Conservation (phyloP, 2,113 vertebrate genomes). For the Cebidichthys violaceus region DNA sequence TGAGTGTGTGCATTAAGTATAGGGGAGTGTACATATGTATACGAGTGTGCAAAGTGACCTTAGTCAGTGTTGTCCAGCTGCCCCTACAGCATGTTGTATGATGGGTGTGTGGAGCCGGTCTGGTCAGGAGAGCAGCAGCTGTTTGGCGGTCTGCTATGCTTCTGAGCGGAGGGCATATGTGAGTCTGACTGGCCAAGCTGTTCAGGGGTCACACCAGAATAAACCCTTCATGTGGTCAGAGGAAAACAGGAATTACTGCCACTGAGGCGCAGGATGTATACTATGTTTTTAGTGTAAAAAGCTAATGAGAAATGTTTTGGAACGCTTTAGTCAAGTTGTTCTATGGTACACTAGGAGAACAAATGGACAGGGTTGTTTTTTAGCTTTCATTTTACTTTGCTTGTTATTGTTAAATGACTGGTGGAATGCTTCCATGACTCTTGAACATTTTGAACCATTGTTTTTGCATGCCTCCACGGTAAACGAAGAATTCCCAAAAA, state of each 20-base stretch:
- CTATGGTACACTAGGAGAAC: not conserved
- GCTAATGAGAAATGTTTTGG: conserved; percentile 52
- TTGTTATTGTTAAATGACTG: conserved; percentile 2
- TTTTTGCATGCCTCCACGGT: too few relatives aligned
- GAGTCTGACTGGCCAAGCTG: conserved; percentile 72
- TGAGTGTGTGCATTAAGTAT: conserved; percentile 17
- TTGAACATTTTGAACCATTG: not conserved
- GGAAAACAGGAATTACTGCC: conserved; percentile 37
- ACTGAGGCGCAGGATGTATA: conserved; percentile 28
- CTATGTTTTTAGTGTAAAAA: conserved; percentile 35
- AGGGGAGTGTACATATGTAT: conserved; percentile 36
- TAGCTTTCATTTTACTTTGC: not conserved
- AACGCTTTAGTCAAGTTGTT: conserved; percentile 7
- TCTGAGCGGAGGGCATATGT: conserved; percentile 69
- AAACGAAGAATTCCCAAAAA: not conserved
- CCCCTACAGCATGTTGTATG: conserved; percentile 74
- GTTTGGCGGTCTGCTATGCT: conserved; percentile 73
- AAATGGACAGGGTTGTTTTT: not conserved
- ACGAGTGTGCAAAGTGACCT: conserved; percentile 60
- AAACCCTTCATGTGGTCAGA: conserved; percentile 65
- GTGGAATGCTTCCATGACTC: not conserved
- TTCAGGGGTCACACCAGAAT: conserved; percentile 71
- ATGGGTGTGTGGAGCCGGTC: conserved; percentile 58
- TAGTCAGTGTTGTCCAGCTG: conserved; percentile 55
- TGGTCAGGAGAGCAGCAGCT: conserved; percentile 79